Evolutionary conservation across 2,113 vertebrate genomes (phyloP), one percentile per base, ranked within the genome.

Genomic region (Coreoperca whiteheadi): DNA sequence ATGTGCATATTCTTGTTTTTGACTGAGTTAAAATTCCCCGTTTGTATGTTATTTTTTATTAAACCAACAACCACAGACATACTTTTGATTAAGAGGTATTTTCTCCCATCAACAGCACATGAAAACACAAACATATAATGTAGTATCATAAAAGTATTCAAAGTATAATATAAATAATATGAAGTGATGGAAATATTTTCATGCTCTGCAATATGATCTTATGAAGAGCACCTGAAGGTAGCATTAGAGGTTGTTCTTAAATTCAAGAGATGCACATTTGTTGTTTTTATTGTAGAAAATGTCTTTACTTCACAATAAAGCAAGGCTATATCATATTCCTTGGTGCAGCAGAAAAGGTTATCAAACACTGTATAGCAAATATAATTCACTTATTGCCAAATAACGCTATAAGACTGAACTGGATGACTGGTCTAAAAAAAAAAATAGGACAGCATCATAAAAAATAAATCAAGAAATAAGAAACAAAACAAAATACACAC

Each of bases 261-360:
- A 64, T 34, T 20, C 5, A n/a, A 25, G 11, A 67, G 28, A 65
- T 76, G 20, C 18, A 46, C 21, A 0, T 32, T 66, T 68, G 21
- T 54, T 46, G 1, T 2, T 61, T 78, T 78, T 48, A 71, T n/a
- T 63, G 18, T 64, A 74, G 37, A 79, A 82, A 86, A 79, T 57
- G 10, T 50, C 6, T 74, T 72, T 65, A 37, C 30, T 23, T 82
- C 32, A 79, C 20, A 77, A 41, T 48, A 63, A 66, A 75, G 43
- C 25, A 72, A 34, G 21, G 21, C 18, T 8, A 23, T 25, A 41
- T 50, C 3, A 9, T 12, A 53, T 12, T 10, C 14, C 43, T 81
- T 18, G 16, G 4, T 66, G 48, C 11, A 71, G 16, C 18, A 73
- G n/a, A 51, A 66, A 73, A 46, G 2, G 16, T 67, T 70, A 32